Base-by-base conservation (phyloP, 2,797 vertebrate species). In the Staurois parvus region DNA sequence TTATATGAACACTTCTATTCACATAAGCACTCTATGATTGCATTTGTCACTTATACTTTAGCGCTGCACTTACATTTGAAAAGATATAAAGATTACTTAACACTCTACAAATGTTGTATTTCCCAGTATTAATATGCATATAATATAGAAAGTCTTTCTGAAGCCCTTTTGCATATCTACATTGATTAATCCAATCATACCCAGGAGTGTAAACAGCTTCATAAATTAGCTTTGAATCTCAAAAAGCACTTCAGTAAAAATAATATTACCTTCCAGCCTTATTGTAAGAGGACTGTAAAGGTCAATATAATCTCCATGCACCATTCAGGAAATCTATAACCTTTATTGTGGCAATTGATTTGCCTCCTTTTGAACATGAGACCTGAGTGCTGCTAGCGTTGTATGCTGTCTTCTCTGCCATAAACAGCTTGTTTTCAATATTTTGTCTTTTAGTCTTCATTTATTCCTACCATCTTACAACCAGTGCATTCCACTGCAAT, bases 271-370 rank as follows among this genome's bases (percentile, higher is more conserved):
- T 78, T 78, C 70, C 37, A 42, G 40, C 67, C 30, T 72, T n/a
- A 64, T 13, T 62, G 76, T 56, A 62, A 42, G 59, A 28, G 17
- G 59, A 72, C 48, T 40, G 40, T 28, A 84, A 84, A 84, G 68
- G 75, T 78, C 76, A 84, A 78, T 75, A 48, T 45, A 66, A 72
- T 84, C 68, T 40, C 34, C 42, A 78, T 52, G 42, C 32, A 66
- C 37, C 40, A 45, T 78, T 34, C n/a, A 37, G 10, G 34, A 72
- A 84, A 84, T 78, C 83, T 79, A 72, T 78, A 84, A 19, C 40
- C 37, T 52, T 64, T 78, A 72, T 79, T 78, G 68, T 45, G 32
- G 34, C 48, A 19, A 72, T 72, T 76, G 83, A 79, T 84, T 84
- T 72, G 21, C 37, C 19, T 72, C 45, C 74, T 72, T 29, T 24